Conservation (phyloP, 1,140 invertebrate species). For the Hyles vespertilio region DNA sequence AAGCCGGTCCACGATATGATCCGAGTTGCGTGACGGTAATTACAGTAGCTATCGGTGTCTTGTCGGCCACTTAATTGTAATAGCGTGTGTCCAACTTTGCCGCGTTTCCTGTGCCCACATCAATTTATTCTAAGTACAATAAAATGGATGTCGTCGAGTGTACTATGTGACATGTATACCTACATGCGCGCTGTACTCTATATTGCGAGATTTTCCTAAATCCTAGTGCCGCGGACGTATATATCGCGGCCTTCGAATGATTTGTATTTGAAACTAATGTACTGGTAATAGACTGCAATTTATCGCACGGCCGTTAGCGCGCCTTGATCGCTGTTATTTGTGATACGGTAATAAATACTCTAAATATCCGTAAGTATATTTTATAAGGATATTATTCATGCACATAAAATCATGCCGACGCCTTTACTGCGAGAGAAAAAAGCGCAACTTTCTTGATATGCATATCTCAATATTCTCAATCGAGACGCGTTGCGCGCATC, state of each 20-base stretch:
- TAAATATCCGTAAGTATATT: no score
- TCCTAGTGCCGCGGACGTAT: no score
- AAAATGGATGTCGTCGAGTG: constrained; percentile 11
- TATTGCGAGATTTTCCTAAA: no score
- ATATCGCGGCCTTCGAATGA: neutral
- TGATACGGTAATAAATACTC: neutral
- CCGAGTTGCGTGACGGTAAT: constrained; percentile 55
- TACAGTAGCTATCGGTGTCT: constrained; percentile 49
- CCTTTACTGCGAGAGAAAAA: no score
- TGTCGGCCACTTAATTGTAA: constrained; percentile 48
- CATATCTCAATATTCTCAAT: neutral
- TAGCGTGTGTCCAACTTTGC: constrained; percentile 40
- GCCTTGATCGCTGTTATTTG: no score
- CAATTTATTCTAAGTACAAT: constrained; percentile 33
- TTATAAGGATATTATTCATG: no score
- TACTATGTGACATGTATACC: neutral
- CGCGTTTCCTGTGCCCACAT: constrained; percentile 45
- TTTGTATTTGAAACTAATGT: neutral
- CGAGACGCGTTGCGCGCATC: neutral
- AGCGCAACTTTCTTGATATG: no score
- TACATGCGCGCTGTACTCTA: no score
- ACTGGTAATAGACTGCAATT: no score
- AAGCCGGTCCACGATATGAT: constrained; percentile 19
- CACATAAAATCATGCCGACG: no score
- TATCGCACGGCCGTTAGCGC: no score